Evolutionary conservation across 2,113 vertebrate species (phyloP).

Genomic region (Myxocyprinus asiaticus): DNA sequence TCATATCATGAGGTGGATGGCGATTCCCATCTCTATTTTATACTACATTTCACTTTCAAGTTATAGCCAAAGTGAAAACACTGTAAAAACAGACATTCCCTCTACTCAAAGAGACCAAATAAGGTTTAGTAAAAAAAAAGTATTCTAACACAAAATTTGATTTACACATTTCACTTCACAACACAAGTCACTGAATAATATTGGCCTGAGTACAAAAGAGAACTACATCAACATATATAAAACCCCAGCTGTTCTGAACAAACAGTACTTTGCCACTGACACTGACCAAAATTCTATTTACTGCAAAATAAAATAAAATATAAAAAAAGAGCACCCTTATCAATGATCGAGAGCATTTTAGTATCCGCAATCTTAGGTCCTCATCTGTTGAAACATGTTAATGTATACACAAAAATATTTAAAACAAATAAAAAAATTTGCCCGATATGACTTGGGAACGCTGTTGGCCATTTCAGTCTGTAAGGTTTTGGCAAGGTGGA

Average conservation of each 20-base stretch:
- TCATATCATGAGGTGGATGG: too few relatives aligned
- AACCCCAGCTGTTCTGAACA: constrained; percentile 37
- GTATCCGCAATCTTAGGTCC: constrained; percentile 5
- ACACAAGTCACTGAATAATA: constrained; percentile 49
- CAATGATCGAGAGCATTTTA: background rate
- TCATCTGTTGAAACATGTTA: constrained; percentile 39
- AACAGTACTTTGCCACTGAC: constrained; percentile 17
- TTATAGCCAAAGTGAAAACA: too few relatives aligned
- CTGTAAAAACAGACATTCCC: too few relatives aligned
- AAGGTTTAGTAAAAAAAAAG: constrained; percentile 54
- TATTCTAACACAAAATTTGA: constrained; percentile 50
- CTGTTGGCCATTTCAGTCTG: constrained; percentile 78
- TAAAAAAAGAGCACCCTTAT: too few relatives aligned
- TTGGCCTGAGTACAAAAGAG: constrained; percentile 59
- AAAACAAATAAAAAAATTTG: constrained; percentile 79
- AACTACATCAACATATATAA: constrained; percentile 56
- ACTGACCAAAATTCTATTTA: background rate
- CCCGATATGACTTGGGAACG: too few relatives aligned
- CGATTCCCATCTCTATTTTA: too few relatives aligned
- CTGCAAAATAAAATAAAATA: too few relatives aligned
- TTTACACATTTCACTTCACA: constrained; percentile 42
- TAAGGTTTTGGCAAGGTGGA: constrained; percentile 79
- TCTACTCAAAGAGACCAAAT: too few relatives aligned
- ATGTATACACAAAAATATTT: background rate
- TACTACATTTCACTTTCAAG: too few relatives aligned